Percentiles rank a stretch among this genome's conserved stretches.
These are phyloP conservation scores for Magallana ariakensis DNA, from an alignment of 1,140 invertebrate genomes.

Conservation along the genomic window DNA sequence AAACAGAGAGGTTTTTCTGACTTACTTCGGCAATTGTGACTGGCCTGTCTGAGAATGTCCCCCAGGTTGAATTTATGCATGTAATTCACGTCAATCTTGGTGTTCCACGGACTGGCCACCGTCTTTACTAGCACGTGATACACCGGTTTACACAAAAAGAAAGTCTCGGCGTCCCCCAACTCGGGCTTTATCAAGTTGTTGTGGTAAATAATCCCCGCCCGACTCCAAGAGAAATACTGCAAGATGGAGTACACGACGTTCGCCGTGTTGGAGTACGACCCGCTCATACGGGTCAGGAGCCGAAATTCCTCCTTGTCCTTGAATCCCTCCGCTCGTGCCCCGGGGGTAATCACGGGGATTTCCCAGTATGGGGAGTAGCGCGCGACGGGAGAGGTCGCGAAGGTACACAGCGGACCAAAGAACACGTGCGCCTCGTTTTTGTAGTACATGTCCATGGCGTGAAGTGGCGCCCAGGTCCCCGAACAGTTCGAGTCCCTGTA, in stretches of 20 bases:
- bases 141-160: not conserved
- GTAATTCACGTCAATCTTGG: not conserved
- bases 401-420: conserved; percentile 94
- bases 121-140: not conserved
- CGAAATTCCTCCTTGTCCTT: conserved; percentile 68
- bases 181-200: conserved; percentile 51
- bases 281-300: conserved; percentile 69
- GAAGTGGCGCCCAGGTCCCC: conserved; percentile 67
- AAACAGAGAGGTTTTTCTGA: not conserved
- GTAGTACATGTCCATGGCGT: conserved; percentile 73
- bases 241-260: conserved; percentile 85
- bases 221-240: conserved; percentile 86
- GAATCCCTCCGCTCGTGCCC: conserved; percentile 90
- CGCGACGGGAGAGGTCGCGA: conserved; percentile 93
- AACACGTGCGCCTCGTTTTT: conserved; percentile 85
- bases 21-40: not conserved
- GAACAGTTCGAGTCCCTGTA: conserved; percentile 71
- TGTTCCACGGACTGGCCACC: not conserved
- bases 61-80: not conserved
- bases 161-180: not conserved
- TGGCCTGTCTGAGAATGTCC: not conserved
- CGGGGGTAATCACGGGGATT: conserved; percentile 92
- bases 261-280: conserved; percentile 83
- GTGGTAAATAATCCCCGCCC: conserved; percentile 79
- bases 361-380: conserved; percentile 91